Evolutionary conservation across 2,888 invertebrate species (phyloP), one percentile per base, ranked within the genome.

Genomic region (Cremastobaeus sp.): DNA sequence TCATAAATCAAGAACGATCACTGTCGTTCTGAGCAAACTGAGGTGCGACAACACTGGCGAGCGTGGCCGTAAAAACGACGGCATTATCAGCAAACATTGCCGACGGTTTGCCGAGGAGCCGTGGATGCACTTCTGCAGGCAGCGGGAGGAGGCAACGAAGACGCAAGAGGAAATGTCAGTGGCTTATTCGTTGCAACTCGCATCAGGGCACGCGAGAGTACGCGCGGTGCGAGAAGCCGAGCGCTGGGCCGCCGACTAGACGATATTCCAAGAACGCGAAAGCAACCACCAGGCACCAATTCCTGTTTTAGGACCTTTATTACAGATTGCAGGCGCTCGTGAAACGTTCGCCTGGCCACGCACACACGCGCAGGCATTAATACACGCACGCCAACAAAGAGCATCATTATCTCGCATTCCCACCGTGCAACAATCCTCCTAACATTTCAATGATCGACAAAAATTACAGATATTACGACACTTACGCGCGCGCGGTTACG

Each of bases 271-370:
- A 47, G 76, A 76, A 76, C 54, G 62, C 21, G 60, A 70, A 62
- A 69, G 72, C 72, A 60, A 66, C 70, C 73, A 62, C 76, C 72
- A 60, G 64, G 66, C 73, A 62, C 76, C 72, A 70, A 73, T 76
- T 73, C 73, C 70, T 62, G 73, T 76, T 73, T 66, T 69, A 62
- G 73, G 70, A 57, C 66, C 70, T 76, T 70, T 73, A 76, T 76
- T 76, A 76, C 69, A 25, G 32, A n/a, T n/a, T n/a, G n/a, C n/a
- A n/a, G 17, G 39, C 50, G 39, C 50, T 34, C 54, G 65, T 54
- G 55, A 39, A 65, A 41, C 52, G 11, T 32, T 64, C 59, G 59
- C 30, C 45, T 54, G 48, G 45, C 9, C 35, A 57, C 43, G 35
- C 21, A 57, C 64, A 59, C 66, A 50, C 37, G 15, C 32, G 35